phyloP scores from a whole-genome alignment of 2,888 invertebrate genomes.

The Epinotia ramella region DNA sequence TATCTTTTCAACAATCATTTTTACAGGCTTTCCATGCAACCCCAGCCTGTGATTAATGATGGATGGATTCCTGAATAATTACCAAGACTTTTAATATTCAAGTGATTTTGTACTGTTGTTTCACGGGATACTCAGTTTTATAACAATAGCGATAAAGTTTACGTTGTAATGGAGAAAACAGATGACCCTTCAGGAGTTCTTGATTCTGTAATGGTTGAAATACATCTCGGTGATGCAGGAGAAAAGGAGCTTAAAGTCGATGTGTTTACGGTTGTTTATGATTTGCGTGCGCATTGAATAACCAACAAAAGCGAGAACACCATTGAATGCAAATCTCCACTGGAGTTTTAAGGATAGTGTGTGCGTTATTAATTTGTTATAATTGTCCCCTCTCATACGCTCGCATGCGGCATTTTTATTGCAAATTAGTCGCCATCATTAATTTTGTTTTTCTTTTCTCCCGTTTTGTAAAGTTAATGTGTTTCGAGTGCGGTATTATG shows the following conservation, averaged over 20 bases:
- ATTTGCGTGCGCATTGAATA: constrained; percentile 53
- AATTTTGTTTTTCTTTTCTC: constrained; percentile 83
- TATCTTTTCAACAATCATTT: constrained; percentile 84
- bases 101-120: constrained; percentile 70
- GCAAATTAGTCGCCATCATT: constrained; percentile 84
- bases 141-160: constrained; percentile 55
- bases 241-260: constrained; percentile 47
- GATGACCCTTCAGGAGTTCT: constrained; percentile 76
- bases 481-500: constrained; percentile 71
- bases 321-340: constrained; percentile 84
- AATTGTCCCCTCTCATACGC: constrained; percentile 81
- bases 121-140: constrained; percentile 57
- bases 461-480: constrained; percentile 71
- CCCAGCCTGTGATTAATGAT: constrained; percentile 83
- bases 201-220: constrained; percentile 56
- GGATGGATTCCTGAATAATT: constrained; percentile 86
- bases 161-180: constrained; percentile 56
- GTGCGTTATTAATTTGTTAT: constrained; percentile 84
- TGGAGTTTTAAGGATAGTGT: constrained; percentile 84
- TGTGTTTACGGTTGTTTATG: constrained; percentile 52
- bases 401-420: constrained; percentile 86
- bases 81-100: constrained; percentile 86
- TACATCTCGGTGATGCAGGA: constrained; percentile 20
- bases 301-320: constrained; percentile 76
- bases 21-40: constrained; percentile 80